Evolutionary conservation across 2,888 invertebrate genomes (phyloP).

Genomic region (Ormyrus thymus): DNA sequence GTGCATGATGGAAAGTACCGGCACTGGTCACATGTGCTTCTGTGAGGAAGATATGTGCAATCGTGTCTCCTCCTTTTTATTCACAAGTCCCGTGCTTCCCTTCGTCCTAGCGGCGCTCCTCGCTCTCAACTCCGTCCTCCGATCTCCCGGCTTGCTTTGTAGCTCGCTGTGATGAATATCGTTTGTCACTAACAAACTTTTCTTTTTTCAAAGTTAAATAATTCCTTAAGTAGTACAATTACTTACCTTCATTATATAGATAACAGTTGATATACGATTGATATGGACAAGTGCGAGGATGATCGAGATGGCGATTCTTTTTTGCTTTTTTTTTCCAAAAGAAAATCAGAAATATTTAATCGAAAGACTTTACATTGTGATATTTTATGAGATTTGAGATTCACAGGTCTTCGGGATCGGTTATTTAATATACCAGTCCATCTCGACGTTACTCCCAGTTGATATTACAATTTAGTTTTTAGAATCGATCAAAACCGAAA

Average conservation of each 20-base stretch:
- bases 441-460: slow-evolving; percentile 41
- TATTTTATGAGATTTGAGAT: not conserved
- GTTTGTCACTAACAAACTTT: slow-evolving; percentile 57
- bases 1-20: slow-evolving; percentile 99
- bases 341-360: not conserved
- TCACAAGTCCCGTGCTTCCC: slow-evolving; percentile 68
- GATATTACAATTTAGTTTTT: slow-evolving; percentile 16
- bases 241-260: slow-evolving; percentile 19
- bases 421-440: not conserved
- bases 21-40: slow-evolving; percentile 98
- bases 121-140: slow-evolving; percentile 66
- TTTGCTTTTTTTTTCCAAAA: not conserved
- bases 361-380: slow-evolving; percentile 29
- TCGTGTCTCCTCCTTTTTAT: slow-evolving; percentile 74
- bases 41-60: slow-evolving; percentile 99
- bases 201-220: slow-evolving; percentile 12
- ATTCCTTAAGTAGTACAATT: slow-evolving; percentile 23
- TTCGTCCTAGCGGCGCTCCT: slow-evolving; percentile 68
- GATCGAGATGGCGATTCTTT: slow-evolving; percentile 31
- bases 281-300: slow-evolving; percentile 20
- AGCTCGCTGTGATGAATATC: slow-evolving; percentile 71
- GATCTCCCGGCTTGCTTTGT: slow-evolving; percentile 72
- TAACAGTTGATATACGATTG: not conserved
- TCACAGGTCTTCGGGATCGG: slow-evolving; percentile 8
- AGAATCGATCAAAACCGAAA: slow-evolving; percentile 3